Conservation (phyloP, 2,797 vertebrate genomes). For the Dendrocincla fuliginosa region DNA sequence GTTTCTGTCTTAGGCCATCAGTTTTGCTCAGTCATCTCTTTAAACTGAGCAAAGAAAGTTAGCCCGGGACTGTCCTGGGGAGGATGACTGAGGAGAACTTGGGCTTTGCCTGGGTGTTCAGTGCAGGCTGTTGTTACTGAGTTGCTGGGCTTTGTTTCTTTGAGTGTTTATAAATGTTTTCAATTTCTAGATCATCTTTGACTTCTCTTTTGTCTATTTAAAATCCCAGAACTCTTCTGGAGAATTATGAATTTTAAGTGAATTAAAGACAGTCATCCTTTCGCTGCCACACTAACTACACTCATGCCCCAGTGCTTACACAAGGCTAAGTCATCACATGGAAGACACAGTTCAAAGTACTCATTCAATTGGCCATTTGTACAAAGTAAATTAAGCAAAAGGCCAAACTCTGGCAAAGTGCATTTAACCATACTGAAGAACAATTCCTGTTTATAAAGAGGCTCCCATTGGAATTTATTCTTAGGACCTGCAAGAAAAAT, state of each 20-base stretch:
- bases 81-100: neutral
- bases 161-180: neutral
- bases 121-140: neutral
- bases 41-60: neutral
- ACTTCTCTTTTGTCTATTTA: neutral
- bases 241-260: neutral
- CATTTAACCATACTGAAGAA: neutral
- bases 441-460: neutral
- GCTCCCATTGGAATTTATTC: neutral
- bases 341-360: neutral
- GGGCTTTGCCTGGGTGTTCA: neutral
- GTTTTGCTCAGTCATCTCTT: neutral
- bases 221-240: neutral
- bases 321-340: neutral
- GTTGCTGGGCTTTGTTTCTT: neutral
- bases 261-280: neutral
- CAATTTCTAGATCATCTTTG: neutral
- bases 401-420: neutral
- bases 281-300: neutral
- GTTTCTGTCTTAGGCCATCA: neutral
- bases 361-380: neutral
- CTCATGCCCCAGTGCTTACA: neutral
- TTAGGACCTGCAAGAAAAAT: neutral
- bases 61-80: neutral
- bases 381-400: conserved; percentile 23